Evolutionary conservation across 2,113 vertebrate species (phyloP).

Genomic region (Xiphophorus maculatus): DNA sequence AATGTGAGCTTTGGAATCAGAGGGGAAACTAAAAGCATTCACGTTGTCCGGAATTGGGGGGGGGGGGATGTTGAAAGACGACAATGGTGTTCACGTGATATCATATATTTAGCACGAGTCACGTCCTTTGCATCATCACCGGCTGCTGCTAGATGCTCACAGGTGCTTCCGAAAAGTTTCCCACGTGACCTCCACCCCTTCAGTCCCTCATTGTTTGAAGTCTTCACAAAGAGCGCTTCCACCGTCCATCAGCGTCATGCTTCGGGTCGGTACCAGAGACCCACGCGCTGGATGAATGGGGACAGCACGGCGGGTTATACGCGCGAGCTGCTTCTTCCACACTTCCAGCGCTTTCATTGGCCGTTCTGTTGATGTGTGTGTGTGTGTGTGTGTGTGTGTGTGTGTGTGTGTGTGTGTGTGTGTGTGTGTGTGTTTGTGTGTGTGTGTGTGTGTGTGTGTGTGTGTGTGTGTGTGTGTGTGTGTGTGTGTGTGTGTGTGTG

Average conservation of each 20-base stretch:
- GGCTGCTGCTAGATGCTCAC: neutral
- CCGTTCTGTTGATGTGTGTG: conserved; percentile 4
- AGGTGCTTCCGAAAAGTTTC: conserved; percentile 37
- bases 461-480: too few relatives aligned
- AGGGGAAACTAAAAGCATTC: neutral
- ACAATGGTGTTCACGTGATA: neutral
- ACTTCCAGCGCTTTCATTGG: conserved; percentile 51
- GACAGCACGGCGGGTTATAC: conserved; percentile 3
- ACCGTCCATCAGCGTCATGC: conserved; percentile 51
- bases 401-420: too few relatives aligned
- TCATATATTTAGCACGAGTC: neutral
- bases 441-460: neutral
- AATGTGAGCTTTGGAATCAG: neutral
- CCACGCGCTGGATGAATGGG: conserved; percentile 29
- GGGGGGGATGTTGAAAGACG: fast-evolving
- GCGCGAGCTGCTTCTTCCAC: neutral
- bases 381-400: too few relatives aligned
- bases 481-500: too few relatives aligned
- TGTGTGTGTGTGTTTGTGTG: too few relatives aligned
- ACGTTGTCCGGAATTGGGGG: neutral
- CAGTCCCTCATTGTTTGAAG: conserved; percentile 46
- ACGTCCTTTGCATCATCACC: conserved; percentile 5
- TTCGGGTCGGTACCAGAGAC: conserved; percentile 38
- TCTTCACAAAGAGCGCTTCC: conserved; percentile 43
- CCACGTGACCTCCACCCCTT: conserved; percentile 8